Evolutionary conservation across 2,888 invertebrate genomes (phyloP).

Genomic region (Erpobdella octoculata): DNA sequence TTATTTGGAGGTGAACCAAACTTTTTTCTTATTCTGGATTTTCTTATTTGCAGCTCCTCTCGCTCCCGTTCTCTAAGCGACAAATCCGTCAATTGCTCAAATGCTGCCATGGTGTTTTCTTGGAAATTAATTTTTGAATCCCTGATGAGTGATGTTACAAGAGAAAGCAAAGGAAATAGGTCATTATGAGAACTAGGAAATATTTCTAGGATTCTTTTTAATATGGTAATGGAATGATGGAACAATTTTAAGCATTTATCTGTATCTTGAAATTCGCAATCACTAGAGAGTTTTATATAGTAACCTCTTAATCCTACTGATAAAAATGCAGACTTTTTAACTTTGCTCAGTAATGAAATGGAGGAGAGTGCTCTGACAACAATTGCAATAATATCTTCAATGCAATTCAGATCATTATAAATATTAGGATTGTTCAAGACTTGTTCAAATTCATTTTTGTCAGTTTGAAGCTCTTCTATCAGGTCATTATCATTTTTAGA

Average conservation of each 20-base stretch:
- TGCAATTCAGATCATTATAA: no score
- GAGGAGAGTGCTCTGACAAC: no score
- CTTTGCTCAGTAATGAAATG: conserved; percentile 31
- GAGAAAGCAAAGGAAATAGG: neutral
- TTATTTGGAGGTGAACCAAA: conserved; percentile 3
- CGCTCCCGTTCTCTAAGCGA: neutral
- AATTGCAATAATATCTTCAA: no score
- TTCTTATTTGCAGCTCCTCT: no score
- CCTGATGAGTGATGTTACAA: neutral
- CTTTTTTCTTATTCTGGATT: no score
- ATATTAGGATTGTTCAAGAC: no score
- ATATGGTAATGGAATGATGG: neutral
- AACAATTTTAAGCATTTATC: neutral
- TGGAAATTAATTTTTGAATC: no score
- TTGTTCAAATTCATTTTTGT: no score
- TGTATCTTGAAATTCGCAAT: neutral
- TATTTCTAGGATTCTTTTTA: neutral
- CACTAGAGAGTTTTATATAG: conserved; percentile 5
- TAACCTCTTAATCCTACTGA: conserved; percentile 20
- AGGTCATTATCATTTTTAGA: no score
- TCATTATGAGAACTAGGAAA: neutral
- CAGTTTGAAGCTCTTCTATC: no score
- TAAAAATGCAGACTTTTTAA: conserved; percentile 27
- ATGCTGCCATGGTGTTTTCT: neutral
- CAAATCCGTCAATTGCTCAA: no score